Evolutionary conservation across 2,113 vertebrate species (phyloP).

Genomic region (Caretta caretta): DNA sequence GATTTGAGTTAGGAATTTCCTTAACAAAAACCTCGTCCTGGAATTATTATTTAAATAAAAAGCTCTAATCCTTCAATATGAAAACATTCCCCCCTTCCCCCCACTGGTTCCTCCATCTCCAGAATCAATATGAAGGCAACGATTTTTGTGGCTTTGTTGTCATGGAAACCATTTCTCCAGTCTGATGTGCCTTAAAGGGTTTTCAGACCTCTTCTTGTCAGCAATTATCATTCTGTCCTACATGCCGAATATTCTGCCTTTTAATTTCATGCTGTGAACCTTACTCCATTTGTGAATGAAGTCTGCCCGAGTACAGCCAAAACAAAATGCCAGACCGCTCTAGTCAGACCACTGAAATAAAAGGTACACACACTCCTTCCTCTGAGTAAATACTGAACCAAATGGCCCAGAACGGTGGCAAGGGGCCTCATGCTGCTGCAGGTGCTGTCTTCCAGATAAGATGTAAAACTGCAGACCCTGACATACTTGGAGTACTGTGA

Average conservation of each 20-base stretch:
- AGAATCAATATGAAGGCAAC: slow-evolving; percentile 77
- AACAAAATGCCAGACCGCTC: slow-evolving; percentile 17
- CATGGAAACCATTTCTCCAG: slow-evolving; percentile 74
- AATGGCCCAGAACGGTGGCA: slow-evolving; percentile 37
- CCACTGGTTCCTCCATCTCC: slow-evolving; percentile 69
- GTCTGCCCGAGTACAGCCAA: not conserved
- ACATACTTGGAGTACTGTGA: not conserved
- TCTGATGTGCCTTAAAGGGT: slow-evolving; percentile 71
- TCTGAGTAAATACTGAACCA: not conserved
- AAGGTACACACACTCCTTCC: not conserved
- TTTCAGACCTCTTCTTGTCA: slow-evolving; percentile 71
- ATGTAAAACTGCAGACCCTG: not conserved
- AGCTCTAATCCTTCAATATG: not conserved
- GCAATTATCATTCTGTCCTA: slow-evolving; percentile 69
- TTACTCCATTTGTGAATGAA: slow-evolving; percentile 41
- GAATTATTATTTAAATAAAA: not conserved
- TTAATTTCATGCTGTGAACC: slow-evolving; percentile 24
- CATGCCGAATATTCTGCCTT: slow-evolving; percentile 51
- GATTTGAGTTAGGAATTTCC: not conserved
- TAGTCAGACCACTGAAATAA: not conserved
- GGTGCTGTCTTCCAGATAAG: not conserved
- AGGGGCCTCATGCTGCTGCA: not conserved
- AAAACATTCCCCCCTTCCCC: slow-evolving; percentile 38
- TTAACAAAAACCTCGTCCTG: not conserved
- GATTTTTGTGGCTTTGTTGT: slow-evolving; percentile 77